These are phyloP conservation scores for Brachionus rubens DNA, from an alignment of 1,140 invertebrate species.

Conservation along the genomic window DNA sequence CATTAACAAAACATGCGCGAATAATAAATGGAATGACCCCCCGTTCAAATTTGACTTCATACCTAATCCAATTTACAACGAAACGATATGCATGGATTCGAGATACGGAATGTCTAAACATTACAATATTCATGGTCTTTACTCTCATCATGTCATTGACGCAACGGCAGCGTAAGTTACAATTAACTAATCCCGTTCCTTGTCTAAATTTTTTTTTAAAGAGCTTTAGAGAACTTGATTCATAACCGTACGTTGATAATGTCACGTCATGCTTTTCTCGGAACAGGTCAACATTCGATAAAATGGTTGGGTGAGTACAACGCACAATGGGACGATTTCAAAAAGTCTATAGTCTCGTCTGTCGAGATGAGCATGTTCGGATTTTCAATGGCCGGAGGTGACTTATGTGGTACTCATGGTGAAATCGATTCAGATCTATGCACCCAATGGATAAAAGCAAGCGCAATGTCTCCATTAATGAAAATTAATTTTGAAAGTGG, in stretches of 20 bases:
- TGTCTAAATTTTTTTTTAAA: neutral
- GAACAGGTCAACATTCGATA: constrained; percentile 30
- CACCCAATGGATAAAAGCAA: constrained; percentile 38
- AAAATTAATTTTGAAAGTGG: constrained; percentile 15
- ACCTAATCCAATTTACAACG: constrained; percentile 19
- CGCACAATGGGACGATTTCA: constrained; percentile 31
- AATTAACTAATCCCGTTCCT: neutral
- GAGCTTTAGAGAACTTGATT: constrained; percentile 20
- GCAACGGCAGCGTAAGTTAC: constrained; percentile 15
- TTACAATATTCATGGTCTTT: constrained; percentile 39
- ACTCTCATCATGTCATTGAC: constrained; percentile 29
- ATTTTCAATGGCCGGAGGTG: constrained; percentile 4
- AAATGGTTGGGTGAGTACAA: constrained; percentile 38
- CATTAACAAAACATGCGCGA: constrained; percentile 34
- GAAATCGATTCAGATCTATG: constrained; percentile 1
- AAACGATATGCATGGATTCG: constrained; percentile 39
- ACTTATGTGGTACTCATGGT: constrained; percentile 1
- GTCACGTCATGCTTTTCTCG: constrained; percentile 42
- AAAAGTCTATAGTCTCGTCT: constrained; percentile 19
- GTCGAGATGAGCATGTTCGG: constrained; percentile 45
- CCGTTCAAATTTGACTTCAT: constrained; percentile 37
- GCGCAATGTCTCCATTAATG: constrained; percentile 36
- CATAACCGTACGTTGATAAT: constrained; percentile 16
- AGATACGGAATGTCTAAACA: constrained; percentile 31
- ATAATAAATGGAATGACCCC: constrained; percentile 45